phyloP scores from a whole-genome alignment of 2,888 invertebrate genomes.

The Zelleria hepariella region DNA sequence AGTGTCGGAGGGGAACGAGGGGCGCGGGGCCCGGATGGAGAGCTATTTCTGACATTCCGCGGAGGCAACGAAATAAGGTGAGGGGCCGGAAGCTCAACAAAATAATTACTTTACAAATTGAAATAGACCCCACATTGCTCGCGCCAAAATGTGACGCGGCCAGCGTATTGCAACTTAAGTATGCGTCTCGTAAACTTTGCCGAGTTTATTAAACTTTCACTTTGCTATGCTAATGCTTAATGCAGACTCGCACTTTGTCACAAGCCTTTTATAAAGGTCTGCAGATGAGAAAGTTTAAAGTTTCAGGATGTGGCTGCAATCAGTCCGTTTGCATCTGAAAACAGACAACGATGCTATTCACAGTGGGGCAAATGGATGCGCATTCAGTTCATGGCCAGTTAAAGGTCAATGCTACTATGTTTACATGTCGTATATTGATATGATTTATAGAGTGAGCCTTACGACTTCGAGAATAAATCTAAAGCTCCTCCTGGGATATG shows the following conservation, averaged over 20 bases:
- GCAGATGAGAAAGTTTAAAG: not conserved
- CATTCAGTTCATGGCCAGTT: not conserved
- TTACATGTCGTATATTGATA: too few relatives aligned
- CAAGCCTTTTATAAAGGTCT: not conserved
- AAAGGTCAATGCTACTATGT: not conserved
- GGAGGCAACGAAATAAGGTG: constrained; percentile 3
- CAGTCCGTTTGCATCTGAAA: not conserved
- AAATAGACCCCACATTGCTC: constrained; percentile 8
- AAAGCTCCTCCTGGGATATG: too few relatives aligned
- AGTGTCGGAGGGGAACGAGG: not conserved
- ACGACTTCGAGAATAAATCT: too few relatives aligned
- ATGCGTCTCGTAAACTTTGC: not conserved
- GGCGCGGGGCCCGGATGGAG: not conserved
- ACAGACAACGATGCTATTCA: not conserved
- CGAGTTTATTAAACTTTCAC: not conserved
- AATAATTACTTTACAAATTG: constrained; percentile 18
- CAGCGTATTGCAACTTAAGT: not conserved
- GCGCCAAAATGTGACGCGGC: not conserved
- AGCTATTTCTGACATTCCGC: constrained; percentile 6
- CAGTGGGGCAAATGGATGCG: not conserved
- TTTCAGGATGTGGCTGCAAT: not conserved
- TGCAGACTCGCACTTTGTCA: not conserved
- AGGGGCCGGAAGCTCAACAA: constrained; percentile 7
- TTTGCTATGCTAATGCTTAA: not conserved
- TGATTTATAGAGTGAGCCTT: too few relatives aligned